A percentile compares a stretch with the other conserved stretches of the same genome.
Evolutionary conservation across 1,140 invertebrate genomes (phyloP).

Genomic region (Ceratitis capitata): DNA sequence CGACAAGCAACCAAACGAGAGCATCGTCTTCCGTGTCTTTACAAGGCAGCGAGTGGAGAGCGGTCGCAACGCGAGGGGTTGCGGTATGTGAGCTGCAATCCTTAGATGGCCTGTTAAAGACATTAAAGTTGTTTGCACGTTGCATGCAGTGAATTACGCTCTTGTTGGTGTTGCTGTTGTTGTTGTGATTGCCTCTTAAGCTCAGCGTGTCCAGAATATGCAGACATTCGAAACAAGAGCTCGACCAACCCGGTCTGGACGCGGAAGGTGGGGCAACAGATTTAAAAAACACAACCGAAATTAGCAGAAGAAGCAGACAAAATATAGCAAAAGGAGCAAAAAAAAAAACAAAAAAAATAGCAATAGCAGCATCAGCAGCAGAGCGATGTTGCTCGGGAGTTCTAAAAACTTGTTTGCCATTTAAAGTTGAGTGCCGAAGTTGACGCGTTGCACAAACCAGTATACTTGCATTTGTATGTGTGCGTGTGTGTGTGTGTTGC

Average conservation of each 20-base stretch:
- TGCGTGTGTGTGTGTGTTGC: background rate
- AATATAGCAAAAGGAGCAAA: background rate
- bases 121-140: conserved; percentile 33
- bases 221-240: conserved; percentile 10
- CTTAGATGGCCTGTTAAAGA: conserved; percentile 9
- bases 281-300: conserved; percentile 14
- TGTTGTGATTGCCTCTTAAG: background rate
- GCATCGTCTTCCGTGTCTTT: background rate
- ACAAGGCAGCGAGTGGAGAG: background rate
- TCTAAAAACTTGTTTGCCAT: conserved; percentile 23
- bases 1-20: background rate
- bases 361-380: background rate
- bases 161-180: background rate
- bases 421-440: background rate
- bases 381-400: background rate
- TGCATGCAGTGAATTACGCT: conserved; percentile 4
- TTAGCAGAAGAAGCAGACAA: background rate
- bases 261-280: background rate
- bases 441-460: background rate
- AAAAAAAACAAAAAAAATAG: too few relatives aligned
- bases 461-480: background rate
- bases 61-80: background rate
- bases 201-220: conserved; percentile 3
- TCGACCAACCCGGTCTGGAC: background rate
- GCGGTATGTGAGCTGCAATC: background rate